A percentile compares a stretch with the other conserved stretches of the same genome.
Evolutionary conservation across 2,113 vertebrate genomes (phyloP).

Genomic region (Thryonomys swinderianus): DNA sequence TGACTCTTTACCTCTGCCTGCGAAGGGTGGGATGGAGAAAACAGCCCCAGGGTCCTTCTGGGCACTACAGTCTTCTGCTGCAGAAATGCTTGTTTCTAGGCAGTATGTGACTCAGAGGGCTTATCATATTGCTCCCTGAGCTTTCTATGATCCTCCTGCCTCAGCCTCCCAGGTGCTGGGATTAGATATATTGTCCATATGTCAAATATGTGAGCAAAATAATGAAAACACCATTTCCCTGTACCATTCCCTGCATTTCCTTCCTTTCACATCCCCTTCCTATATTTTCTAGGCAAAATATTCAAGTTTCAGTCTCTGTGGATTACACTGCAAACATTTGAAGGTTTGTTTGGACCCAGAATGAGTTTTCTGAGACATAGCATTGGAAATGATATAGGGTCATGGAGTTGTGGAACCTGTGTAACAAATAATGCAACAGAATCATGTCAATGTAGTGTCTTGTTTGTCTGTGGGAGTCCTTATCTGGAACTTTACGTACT

Average conservation of each 20-base stretch:
- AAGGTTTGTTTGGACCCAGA: background rate
- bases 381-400: background rate
- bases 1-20: background rate
- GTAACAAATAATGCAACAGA: background rate
- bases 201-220: background rate
- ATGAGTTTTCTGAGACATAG: background rate
- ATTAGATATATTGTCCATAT: background rate
- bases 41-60: fast-evolving
- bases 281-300: background rate
- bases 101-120: fast-evolving
- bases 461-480: background rate
- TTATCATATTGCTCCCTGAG: background rate
- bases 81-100: background rate
- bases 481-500: background rate
- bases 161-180: background rate
- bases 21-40: background rate
- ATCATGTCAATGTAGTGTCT: fast-evolving
- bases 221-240: background rate
- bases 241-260: background rate
- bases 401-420: background rate
- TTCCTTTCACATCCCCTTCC: too few species aligned
- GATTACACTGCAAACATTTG: background rate
- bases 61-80: too few species aligned
- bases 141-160: background rate
- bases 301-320: background rate